Percentiles rank a stretch among this genome's conserved stretches.
Evolutionary conservation across 2,797 vertebrate species (phyloP).

Genomic region (Leontocebus nigricollis): DNA sequence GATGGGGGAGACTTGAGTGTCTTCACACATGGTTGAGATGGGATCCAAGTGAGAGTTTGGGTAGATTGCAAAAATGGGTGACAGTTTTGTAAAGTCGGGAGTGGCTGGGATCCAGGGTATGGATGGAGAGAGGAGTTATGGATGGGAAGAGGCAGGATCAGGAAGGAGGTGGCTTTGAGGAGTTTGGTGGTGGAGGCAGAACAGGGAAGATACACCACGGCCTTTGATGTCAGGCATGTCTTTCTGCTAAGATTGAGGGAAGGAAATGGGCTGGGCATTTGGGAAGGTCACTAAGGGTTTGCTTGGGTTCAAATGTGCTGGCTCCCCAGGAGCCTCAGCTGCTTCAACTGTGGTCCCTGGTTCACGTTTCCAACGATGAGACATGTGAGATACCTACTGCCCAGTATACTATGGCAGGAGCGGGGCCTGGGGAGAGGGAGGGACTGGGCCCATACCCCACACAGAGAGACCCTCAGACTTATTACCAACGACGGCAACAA

Average conservation of each 20-base stretch:
- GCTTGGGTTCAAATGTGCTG: neutral
- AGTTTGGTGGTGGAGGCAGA: neutral
- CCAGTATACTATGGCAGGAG: rapidly evolving
- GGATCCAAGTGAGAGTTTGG: no score
- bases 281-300: no score
- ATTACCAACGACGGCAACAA: no score
- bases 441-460: rapidly evolving
- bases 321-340: neutral
- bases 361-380: neutral
- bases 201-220: neutral
- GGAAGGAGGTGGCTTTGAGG: neutral
- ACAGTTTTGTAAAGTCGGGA: neutral
- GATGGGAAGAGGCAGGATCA: no score
- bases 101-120: no score
- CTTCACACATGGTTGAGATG: neutral
- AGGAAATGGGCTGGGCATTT: neutral
- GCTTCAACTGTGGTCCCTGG: neutral
- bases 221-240: neutral
- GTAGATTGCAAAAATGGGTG: no score
- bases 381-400: rapidly evolving
- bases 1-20: neutral
- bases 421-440: neutral
- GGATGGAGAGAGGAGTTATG: no score
- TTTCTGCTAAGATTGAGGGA: neutral
- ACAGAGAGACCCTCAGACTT: neutral